Conservation (phyloP, 2,797 vertebrate species). For the Bothrops alternatus region DNA sequence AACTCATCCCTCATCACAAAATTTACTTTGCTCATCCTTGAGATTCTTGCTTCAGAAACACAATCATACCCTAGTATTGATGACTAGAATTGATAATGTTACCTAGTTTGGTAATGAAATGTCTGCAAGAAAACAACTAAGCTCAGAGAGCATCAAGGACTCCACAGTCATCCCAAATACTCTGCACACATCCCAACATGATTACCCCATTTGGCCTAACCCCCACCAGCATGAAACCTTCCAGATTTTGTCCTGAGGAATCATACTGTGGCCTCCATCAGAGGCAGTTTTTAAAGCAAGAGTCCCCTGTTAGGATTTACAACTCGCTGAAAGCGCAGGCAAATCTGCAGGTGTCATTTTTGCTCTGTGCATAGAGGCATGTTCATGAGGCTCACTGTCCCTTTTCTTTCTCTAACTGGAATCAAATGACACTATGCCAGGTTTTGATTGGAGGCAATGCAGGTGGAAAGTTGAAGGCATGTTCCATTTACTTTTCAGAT, state of each 20-base stretch:
- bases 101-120: not conserved
- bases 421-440: not conserved
- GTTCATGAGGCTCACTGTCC: not conserved
- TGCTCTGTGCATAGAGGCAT: not conserved
- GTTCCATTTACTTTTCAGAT: not conserved
- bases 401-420: not conserved
- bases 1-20: constrained; percentile 10
- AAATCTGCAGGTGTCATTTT: not conserved
- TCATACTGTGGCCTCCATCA: not conserved
- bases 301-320: not conserved
- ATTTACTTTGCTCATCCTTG: constrained; percentile 33
- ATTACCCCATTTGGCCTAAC: not conserved
- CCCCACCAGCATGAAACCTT: not conserved
- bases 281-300: not conserved
- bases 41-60: not conserved
- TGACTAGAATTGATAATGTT: not conserved
- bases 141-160: not conserved
- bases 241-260: not conserved
- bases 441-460: not conserved
- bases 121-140: not conserved
- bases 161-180: not conserved
- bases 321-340: not conserved
- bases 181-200: not conserved
- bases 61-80: not conserved
- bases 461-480: not conserved